phyloP scores from a whole-genome alignment of 1,140 invertebrate species.

The Euura lappo region DNA sequence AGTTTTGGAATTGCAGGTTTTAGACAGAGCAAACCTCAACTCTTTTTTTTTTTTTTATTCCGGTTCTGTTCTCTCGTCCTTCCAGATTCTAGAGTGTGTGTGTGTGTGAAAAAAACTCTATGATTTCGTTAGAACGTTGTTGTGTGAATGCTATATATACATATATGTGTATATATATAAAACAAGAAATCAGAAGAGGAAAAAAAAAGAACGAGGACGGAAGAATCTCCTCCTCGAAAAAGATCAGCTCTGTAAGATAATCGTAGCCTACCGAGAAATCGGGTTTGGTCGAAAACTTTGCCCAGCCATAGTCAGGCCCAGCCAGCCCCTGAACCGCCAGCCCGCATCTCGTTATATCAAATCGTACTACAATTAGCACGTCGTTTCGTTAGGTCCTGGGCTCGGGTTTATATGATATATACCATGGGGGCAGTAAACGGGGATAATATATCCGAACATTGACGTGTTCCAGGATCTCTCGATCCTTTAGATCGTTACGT shows the following conservation, averaged over 20 bases:
- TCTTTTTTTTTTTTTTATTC: no score
- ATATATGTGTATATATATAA: no score
- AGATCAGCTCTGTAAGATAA: constrained; percentile 1
- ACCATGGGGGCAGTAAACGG: constrained; percentile 40
- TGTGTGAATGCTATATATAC: no score
- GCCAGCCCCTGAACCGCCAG: constrained; percentile 12
- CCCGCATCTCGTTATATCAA: constrained; percentile 57
- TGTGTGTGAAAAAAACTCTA: no score
- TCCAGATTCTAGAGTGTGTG: no score
- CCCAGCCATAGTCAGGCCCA: no score
- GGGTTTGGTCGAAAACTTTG: no score
- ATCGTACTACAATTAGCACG: constrained; percentile 56
- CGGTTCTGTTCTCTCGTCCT: no score
- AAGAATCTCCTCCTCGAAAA: background rate
- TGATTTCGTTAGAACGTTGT: no score
- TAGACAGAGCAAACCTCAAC: no score
- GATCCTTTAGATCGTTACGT: no score
- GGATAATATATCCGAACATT: constrained; percentile 16
- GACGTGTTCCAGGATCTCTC: no score
- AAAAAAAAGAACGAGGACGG: background rate
- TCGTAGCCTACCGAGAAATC: background rate
- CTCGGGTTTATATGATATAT: constrained; percentile 17
- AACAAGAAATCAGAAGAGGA: background rate
- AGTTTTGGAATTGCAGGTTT: background rate
- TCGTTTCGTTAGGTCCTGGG: constrained; percentile 33